A percentile compares a stretch with the other conserved stretches of the same genome.
Evolutionary conservation across 1,140 invertebrate species (phyloP).

Genomic region (Lepidurus couesii): DNA sequence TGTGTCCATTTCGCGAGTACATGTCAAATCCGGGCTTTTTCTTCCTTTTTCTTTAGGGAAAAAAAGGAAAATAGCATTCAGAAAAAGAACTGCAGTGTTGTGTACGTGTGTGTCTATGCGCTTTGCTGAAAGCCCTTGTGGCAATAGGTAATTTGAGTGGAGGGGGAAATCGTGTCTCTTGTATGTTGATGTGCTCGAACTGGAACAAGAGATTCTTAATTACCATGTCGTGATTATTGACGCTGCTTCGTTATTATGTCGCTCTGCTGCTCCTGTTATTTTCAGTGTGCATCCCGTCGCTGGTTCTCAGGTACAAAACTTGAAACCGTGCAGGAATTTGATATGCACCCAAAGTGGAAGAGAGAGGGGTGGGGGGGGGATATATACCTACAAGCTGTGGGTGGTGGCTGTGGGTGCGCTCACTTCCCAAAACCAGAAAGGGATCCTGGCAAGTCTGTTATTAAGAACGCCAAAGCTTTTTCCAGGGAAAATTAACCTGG

Average conservation of each 20-base stretch:
- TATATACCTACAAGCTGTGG: neutral
- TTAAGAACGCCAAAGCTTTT: neutral
- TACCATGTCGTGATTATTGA: conserved; percentile 19
- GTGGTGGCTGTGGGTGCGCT: neutral
- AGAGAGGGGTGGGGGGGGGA: neutral
- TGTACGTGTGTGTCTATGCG: neutral
- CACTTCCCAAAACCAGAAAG: conserved; percentile 5
- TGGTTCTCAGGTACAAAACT: neutral
- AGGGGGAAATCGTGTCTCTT: neutral
- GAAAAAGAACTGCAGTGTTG: neutral
- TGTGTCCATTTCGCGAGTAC: too few species aligned
- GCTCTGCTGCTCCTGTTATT: neutral
- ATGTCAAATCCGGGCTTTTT: too few species aligned
- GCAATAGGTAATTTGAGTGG: neutral
- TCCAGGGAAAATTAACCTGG: neutral
- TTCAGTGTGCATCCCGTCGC: neutral
- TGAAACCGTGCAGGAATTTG: conserved; percentile 18
- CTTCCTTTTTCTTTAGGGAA: too few species aligned
- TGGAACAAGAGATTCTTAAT: conserved; percentile 22
- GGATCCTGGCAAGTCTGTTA: conserved; percentile 21
- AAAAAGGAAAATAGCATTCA: neutral
- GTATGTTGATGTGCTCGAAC: neutral
- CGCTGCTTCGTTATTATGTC: neutral
- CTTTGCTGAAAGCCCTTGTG: neutral
- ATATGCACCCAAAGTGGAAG: conserved; percentile 3